Evolutionary conservation across 2,113 vertebrate genomes (phyloP).

Genomic region (Ictalurus punctatus): DNA sequence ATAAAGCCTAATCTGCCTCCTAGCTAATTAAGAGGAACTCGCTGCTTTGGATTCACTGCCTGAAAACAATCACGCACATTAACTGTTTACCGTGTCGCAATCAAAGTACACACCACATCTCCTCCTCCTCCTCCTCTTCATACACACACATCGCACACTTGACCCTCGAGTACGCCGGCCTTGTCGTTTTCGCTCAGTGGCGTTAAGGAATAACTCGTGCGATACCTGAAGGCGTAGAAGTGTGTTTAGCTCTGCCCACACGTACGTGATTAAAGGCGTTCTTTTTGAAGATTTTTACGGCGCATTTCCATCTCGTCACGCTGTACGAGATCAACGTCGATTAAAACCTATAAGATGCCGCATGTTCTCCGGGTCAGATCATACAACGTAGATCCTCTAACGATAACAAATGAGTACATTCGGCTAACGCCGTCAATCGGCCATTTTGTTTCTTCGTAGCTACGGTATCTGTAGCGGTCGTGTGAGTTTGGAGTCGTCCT

Average conservation of each 20-base stretch:
- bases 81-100: constrained; percentile 71
- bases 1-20: constrained; percentile 73
- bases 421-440: not conserved
- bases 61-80: constrained; percentile 69
- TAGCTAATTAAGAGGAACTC: constrained; percentile 74
- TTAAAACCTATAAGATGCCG: too few species aligned
- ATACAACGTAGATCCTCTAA: not conserved
- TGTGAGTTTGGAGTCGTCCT: not conserved
- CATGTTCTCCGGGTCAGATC: not conserved
- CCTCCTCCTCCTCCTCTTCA: not conserved
- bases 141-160: not conserved
- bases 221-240: not conserved
- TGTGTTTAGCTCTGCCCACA: not conserved
- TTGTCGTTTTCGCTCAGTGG: not conserved
- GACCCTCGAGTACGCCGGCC: not conserved
- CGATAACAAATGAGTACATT: not conserved
- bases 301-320: not conserved
- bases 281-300: not conserved
- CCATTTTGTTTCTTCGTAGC: not conserved
- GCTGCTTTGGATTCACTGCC: constrained; percentile 59
- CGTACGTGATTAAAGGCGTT: not conserved
- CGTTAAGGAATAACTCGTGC: not conserved
- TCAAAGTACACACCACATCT: constrained; percentile 60
- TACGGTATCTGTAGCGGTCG: not conserved
- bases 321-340: not conserved